Base-by-base conservation (phyloP, 2,888 invertebrate species). In the Trachelus iudaicus region DNA sequence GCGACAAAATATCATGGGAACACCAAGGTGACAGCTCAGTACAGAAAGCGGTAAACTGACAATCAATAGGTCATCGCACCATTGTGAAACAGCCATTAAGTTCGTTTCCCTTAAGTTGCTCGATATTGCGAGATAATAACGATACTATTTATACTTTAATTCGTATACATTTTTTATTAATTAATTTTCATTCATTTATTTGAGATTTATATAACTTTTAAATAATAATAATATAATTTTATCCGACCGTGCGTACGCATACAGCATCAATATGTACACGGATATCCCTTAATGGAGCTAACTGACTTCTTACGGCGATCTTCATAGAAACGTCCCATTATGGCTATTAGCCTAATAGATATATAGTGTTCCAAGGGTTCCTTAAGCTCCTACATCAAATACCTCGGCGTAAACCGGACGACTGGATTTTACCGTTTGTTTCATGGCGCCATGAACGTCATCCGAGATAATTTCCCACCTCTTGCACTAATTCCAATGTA, bases 311-410 rank as follows among this genome's bases (percentile, higher is more conserved):
- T 81, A 81, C 80, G 77, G 80, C 79, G 83, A 82, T 84, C 81
- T 83, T 78, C 83, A 79, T 76, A 83, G 85, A 85, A 86, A 84
- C 85, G 83, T 81, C 79, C 84, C 81, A 87, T 88, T 89, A 89
- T 89, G 86, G 86, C 87, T 84, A 89, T 89, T 89, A 89, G 83
- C 81, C 84, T 86, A 88, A 88, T 86, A 85, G 85, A 85, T 85
- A 83, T 80, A 84, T 79, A 35, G 74, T 34, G 30, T 15, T 71
- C 34, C 31, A 9, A 71, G 71, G 71, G 71, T 71, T 34, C 71
- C 71, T 71, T 34, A 31, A 34, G 31, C 31, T 71, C 30, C 71
- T 71, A 11, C 15, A 71, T 34, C 71, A n/a, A 34, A 31, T 31
- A 71, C 12, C 30, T 71, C 11, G 71, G 71, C 23, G 31, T 31